Conservation (phyloP, 2,888 invertebrate genomes). For the Apocheima hispidaria region DNA sequence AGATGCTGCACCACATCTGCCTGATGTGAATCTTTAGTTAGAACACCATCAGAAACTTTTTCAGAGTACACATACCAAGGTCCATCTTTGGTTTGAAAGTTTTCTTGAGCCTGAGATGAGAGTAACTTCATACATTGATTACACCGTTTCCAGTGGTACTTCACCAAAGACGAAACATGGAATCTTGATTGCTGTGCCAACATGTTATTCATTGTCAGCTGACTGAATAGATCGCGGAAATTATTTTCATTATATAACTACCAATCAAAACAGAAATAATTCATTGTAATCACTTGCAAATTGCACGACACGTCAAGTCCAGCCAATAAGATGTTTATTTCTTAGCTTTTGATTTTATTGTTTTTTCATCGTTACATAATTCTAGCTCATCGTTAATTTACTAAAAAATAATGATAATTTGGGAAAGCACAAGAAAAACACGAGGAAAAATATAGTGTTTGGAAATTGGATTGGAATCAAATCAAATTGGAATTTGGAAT, state of each 20-base stretch:
- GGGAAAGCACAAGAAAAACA: too few relatives aligned
- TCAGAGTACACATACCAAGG: slow-evolving; percentile 85
- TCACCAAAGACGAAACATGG: slow-evolving; percentile 59
- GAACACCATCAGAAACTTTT: slow-evolving; percentile 86
- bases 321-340: background rate
- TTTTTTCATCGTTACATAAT: too few relatives aligned
- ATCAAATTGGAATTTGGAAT: too few relatives aligned
- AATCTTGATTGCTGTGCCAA: slow-evolving; percentile 60
- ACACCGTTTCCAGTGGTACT: slow-evolving; percentile 65
- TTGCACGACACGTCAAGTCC: background rate
- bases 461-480: too few relatives aligned
- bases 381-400: too few relatives aligned
- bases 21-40: slow-evolving; percentile 91
- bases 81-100: slow-evolving; percentile 55
- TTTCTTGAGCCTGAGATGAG: slow-evolving; percentile 64
- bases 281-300: background rate
- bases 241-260: slow-evolving; percentile 38
- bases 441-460: background rate
- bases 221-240: slow-evolving; percentile 45
- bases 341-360: background rate
- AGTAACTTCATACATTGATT: slow-evolving; percentile 67
- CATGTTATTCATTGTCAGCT: slow-evolving; percentile 65
- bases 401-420: too few relatives aligned
- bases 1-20: slow-evolving; percentile 88
- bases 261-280: slow-evolving; percentile 25